Evolutionary conservation across 1,140 invertebrate species (phyloP).

Genomic region (Megalonaias nervosa): DNA sequence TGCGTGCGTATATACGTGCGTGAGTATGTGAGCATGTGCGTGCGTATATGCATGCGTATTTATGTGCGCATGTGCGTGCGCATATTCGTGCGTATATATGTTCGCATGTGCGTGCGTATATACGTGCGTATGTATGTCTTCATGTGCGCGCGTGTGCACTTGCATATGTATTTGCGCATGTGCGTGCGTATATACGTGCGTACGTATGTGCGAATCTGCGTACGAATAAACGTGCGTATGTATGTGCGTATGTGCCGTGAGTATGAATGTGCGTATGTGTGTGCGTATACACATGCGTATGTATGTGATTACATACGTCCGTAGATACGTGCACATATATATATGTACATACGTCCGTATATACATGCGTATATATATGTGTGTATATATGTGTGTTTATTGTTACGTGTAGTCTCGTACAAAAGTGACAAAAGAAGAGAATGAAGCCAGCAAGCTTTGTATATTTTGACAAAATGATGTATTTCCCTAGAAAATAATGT

Average conservation of each 20-base stretch:
- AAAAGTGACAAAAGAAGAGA: too few species aligned
- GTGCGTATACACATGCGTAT: not conserved
- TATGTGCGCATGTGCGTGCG: not conserved
- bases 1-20: constrained; percentile 1
- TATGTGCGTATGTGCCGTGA: too few species aligned
- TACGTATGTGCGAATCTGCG: constrained; percentile 10
- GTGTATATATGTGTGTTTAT: too few species aligned
- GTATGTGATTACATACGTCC: not conserved
- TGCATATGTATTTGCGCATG: constrained; percentile 1
- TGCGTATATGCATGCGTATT: not conserved
- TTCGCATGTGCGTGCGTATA: not conserved
- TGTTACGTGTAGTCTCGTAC: too few species aligned
- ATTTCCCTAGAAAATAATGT: too few species aligned
- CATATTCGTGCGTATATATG: not conserved
- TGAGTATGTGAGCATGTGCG: not conserved
- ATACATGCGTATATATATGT: not conserved
- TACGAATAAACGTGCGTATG: constrained; percentile 6
- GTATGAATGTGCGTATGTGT: not conserved
- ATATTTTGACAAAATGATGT: too few species aligned
- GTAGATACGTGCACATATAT: not conserved
- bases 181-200: constrained; percentile 10
- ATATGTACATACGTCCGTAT: not conserved
- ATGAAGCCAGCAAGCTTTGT: too few species aligned
- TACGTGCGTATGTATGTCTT: not conserved
- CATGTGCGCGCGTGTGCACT: constrained; percentile 2